Evolutionary conservation across 2,888 invertebrate species (phyloP), one percentile per base, ranked within the genome.

Genomic region (Operophtera brumata): DNA sequence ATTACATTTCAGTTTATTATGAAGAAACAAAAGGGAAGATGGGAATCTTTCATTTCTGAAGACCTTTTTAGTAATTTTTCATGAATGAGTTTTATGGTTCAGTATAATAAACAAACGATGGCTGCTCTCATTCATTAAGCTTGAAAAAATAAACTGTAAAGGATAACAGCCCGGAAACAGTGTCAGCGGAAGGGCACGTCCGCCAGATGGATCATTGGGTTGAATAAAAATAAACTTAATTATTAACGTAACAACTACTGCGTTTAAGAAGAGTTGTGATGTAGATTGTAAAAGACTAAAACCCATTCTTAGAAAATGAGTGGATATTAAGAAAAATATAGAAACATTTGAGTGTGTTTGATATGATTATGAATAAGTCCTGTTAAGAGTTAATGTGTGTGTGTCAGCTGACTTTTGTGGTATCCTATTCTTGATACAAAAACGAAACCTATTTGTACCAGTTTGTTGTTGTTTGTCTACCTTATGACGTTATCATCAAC

Each of bases 131-230:
- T 65, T 85, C 78, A 80, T 84, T 79, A 85, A 84, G 77, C 75
- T 77, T 77, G 71, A 73, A 82, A 82, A 83, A 86, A 85, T 78
- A 82, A 84, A 84, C 83, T 66, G 68, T 62, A 54, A 79, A 78
- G 76, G 75, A 82, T 80, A 71, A 70, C 67, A 69, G 82, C 73
- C 84, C 85, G 86, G 87, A 88, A 86, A 86, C 75, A 76, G 76
- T 84, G 83, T 80, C 82, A 74, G 75, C 82, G 87, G 88, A 88
- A 86, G 83, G 75, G 77, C 70, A 80, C 87, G 83, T 89, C 89
- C 89, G 89, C 86, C 90, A 90, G 89, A 89, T 90, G 90, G 82
- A 74, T 75, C 74, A 72, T 45, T 46, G 54, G 42, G 54, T 54
- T 47, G 54, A 61, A 59, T 58, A 61, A 61, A 64, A 64, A 62